Evolutionary conservation across 2,797 vertebrate genomes (phyloP).

Genomic region (Mus spretus): DNA sequence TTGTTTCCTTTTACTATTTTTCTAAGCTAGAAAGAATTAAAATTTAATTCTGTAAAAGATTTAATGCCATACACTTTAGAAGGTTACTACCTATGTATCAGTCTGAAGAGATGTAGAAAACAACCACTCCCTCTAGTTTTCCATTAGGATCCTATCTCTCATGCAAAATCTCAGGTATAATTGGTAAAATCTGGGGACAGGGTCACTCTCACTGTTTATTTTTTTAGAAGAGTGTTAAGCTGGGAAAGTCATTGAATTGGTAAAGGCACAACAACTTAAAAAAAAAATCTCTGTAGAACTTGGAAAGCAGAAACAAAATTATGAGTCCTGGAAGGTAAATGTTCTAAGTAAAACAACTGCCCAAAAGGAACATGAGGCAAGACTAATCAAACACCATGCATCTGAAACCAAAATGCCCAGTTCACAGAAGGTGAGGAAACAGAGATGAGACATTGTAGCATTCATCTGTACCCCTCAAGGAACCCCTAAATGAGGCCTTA

Average conservation of each 20-base stretch:
- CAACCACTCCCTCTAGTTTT: neutral
- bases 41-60: neutral
- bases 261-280: constrained; percentile 67
- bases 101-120: constrained; percentile 48
- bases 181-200: constrained; percentile 32
- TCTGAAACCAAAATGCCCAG: constrained; percentile 26
- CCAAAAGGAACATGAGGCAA: constrained; percentile 44
- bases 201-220: constrained; percentile 47
- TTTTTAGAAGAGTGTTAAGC: constrained; percentile 70
- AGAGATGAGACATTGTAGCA: constrained; percentile 35
- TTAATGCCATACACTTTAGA: neutral
- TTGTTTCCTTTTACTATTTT: neutral
- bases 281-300: constrained; percentile 60
- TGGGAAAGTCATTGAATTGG: constrained; percentile 58
- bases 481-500: neutral
- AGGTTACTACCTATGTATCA: neutral
- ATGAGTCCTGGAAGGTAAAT: constrained; percentile 22
- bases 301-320: constrained; percentile 68
- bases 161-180: constrained; percentile 27
- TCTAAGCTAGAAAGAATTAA: constrained; percentile 11
- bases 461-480: neutral
- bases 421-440: constrained; percentile 36
- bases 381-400: constrained; percentile 61
- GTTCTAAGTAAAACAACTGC: constrained; percentile 59
- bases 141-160: constrained; percentile 28